phyloP scores from a whole-genome alignment of 2,888 invertebrate genomes.

The Epiperipatus broadwayi region DNA sequence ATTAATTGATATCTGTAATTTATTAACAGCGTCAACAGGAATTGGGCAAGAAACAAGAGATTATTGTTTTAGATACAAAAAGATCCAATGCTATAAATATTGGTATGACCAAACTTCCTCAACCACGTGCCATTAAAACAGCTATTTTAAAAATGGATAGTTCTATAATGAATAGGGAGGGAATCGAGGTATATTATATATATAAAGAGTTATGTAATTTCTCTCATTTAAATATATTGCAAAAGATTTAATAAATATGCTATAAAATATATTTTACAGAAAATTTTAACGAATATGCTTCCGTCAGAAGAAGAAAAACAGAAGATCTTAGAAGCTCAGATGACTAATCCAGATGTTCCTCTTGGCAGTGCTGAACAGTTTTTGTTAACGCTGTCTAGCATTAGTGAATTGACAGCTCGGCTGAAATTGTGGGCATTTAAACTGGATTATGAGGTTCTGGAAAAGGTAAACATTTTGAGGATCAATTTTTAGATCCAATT shows the following conservation, averaged over 20 bases:
- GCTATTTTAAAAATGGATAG: constrained; percentile 98
- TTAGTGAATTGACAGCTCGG: constrained; percentile 78
- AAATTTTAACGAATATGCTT: constrained; percentile 80
- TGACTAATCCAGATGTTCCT: constrained; percentile 68
- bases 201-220: too few relatives aligned
- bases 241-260: too few relatives aligned
- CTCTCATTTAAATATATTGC: background rate
- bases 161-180: constrained; percentile 90
- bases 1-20: too few relatives aligned
- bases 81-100: constrained; percentile 98
- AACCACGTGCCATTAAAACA: constrained; percentile 91
- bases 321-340: constrained; percentile 90
- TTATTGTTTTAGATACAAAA: constrained; percentile 86
- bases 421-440: constrained; percentile 96
- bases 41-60: constrained; percentile 64
- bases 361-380: constrained; percentile 95
- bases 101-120: constrained; percentile 94
- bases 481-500: constrained; percentile 8
- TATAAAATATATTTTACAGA: constrained; percentile 34
- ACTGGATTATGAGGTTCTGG: constrained; percentile 88
- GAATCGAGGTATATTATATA: constrained; percentile 52
- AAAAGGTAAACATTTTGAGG: constrained; percentile 52
- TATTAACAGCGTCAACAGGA: constrained; percentile 70
- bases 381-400: constrained; percentile 81
- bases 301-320: constrained; percentile 88